Conservation (phyloP, 2,113 vertebrate genomes). For the Myodes glareolus region DNA sequence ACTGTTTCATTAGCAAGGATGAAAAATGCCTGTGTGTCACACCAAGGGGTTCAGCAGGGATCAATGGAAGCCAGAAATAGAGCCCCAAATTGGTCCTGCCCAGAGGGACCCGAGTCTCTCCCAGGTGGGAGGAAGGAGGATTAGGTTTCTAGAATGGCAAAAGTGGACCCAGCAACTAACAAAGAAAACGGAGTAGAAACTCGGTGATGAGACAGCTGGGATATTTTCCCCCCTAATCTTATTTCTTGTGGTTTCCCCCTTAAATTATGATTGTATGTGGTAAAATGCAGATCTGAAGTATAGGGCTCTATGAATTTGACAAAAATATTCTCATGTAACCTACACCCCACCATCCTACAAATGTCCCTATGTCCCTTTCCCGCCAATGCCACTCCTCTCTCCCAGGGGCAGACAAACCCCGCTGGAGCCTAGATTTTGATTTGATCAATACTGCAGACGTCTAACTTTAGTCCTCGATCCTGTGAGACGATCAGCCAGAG, state of each 20-base stretch:
- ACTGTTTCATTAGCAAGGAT: constrained; percentile 47
- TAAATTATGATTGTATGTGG: background rate
- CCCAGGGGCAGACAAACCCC: background rate
- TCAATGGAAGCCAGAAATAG: background rate
- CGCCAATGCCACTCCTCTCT: background rate
- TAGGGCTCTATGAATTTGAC: background rate
- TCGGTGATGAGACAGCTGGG: background rate
- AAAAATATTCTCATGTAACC: background rate
- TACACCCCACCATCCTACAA: background rate
- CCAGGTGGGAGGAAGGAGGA: background rate
- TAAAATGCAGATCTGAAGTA: constrained; percentile 44
- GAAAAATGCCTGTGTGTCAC: constrained; percentile 8
- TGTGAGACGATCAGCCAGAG: background rate
- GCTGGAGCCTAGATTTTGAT: background rate
- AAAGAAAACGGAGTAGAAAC: background rate
- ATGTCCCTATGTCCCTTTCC: background rate
- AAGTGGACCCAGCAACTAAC: background rate
- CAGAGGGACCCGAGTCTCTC: background rate
- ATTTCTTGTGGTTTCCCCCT: background rate
- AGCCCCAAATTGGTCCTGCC: background rate
- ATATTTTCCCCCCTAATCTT: background rate
- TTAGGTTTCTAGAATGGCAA: background rate
- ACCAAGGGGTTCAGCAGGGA: background rate
- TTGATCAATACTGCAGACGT: background rate
- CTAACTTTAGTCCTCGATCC: background rate